Evolutionary conservation across 2,888 invertebrate genomes (phyloP).

Genomic region (Pristionchus entomophagus): DNA sequence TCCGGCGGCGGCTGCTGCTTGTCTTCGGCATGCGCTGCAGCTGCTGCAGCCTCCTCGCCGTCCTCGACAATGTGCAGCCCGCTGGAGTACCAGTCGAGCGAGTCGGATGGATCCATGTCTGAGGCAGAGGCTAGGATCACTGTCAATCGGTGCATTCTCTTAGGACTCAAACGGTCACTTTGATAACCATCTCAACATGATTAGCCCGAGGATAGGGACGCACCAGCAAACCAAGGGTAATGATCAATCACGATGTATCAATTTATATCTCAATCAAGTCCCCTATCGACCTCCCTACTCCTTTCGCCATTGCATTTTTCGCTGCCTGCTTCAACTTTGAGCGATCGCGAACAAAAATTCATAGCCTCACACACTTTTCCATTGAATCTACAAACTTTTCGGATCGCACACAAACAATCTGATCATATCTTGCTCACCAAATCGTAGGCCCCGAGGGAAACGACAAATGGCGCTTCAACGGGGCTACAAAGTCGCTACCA

Average conservation of each 20-base stretch:
- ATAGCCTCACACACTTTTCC: not conserved
- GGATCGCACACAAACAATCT: constrained; percentile 32
- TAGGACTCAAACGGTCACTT: too few species aligned
- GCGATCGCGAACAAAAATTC: not conserved
- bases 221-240: too few species aligned
- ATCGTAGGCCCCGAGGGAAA: constrained; percentile 21
- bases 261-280: too few species aligned
- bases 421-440: not conserved
- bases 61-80: constrained; percentile 40
- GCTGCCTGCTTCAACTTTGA: too few species aligned
- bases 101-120: constrained; percentile 33
- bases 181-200: too few species aligned
- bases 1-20: constrained; percentile 35
- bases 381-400: constrained; percentile 30
- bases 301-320: too few species aligned
- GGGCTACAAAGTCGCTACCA: not conserved
- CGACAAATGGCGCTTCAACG: constrained; percentile 5
- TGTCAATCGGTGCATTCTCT: too few species aligned
- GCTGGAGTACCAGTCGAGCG: constrained; percentile 24
- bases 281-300: too few species aligned
- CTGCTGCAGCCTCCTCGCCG: not conserved
- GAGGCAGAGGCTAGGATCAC: too few species aligned
- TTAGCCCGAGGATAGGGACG: too few species aligned
- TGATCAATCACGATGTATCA: too few species aligned
- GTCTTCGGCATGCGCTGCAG: not conserved